Conservation (phyloP, 2,113 vertebrate species). For the Protomyctophum bolini region DNA sequence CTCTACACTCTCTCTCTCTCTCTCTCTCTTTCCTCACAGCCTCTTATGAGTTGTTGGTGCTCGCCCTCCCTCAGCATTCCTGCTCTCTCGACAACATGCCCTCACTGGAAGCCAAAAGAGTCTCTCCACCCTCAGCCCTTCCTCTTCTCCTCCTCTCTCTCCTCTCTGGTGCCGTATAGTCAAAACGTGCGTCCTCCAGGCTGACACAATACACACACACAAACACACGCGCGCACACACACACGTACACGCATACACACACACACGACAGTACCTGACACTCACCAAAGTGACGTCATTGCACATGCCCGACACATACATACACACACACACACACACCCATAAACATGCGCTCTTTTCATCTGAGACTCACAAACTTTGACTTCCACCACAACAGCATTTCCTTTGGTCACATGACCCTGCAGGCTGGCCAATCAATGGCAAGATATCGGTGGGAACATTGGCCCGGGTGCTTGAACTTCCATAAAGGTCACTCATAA, state of each 20-base stretch:
- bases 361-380: slow-evolving; percentile 47
- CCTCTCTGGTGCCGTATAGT: not conserved
- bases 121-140: slow-evolving; percentile 25
- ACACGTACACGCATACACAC: not conserved
- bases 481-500: slow-evolving; percentile 41
- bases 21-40: not conserved
- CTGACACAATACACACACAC: slow-evolving; percentile 39
- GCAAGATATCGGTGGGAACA: slow-evolving; percentile 9
- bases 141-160: slow-evolving; percentile 39
- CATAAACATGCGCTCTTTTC: not conserved
- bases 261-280: too few relatives aligned
- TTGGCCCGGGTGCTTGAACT: slow-evolving; percentile 43
- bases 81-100: slow-evolving; percentile 55
- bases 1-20: slow-evolving; percentile 10
- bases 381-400: slow-evolving; percentile 38
- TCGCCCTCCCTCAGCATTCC: slow-evolving; percentile 61
- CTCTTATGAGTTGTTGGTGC: slow-evolving; percentile 37
- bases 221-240: slow-evolving; percentile 12
- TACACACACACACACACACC: slow-evolving; percentile 3
- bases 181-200: slow-evolving; percentile 31
- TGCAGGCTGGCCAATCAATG: slow-evolving; percentile 60
- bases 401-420: slow-evolving; percentile 55
- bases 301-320: not conserved
- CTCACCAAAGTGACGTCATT: not conserved
- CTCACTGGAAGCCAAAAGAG: slow-evolving; percentile 57